Conservation (phyloP, 2,797 vertebrate genomes). For the Scleropages formosus region DNA sequence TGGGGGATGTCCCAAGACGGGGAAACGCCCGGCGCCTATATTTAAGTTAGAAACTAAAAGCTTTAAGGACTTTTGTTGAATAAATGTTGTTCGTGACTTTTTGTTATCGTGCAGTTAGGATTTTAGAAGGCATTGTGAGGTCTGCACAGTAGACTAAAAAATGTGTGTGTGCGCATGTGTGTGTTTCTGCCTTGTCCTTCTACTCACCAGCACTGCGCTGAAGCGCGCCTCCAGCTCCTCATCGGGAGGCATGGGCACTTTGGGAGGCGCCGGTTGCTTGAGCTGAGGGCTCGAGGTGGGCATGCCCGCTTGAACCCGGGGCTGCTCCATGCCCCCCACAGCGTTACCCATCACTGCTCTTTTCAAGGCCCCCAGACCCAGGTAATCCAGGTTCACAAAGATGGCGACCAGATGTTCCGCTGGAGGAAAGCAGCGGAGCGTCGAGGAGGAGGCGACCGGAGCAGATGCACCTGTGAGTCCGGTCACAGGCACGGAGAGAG, state of each 20-base stretch:
- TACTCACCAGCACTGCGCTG: slow-evolving; percentile 84
- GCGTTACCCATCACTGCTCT: slow-evolving; percentile 87
- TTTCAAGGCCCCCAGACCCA: slow-evolving; percentile 72
- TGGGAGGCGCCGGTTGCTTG: slow-evolving; percentile 71
- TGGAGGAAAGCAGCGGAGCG: neutral
- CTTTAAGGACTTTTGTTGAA: too few relatives aligned
- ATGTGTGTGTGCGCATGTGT: too few relatives aligned
- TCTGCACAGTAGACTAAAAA: too few relatives aligned
- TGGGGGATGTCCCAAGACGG: too few relatives aligned
- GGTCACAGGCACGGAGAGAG: neutral
- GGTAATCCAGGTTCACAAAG: slow-evolving; percentile 16
- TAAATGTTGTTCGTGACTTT: too few relatives aligned
- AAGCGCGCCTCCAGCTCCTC: slow-evolving; percentile 86
- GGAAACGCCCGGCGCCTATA: too few relatives aligned
- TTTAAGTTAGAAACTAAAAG: too few relatives aligned
- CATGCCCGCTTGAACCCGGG: slow-evolving; percentile 55
- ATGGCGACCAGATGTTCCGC: neutral
- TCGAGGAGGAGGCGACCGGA: slow-evolving; percentile 12
- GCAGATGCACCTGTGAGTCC: neutral
- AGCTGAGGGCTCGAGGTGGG: slow-evolving; percentile 58
- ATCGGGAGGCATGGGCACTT: slow-evolving; percentile 81
- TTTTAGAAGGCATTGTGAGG: too few relatives aligned
- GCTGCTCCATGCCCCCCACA: slow-evolving; percentile 72
- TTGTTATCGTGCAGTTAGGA: too few relatives aligned
- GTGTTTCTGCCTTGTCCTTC: neutral